Conservation (phyloP, 2,797 vertebrate species). For the Botia kubotai region DNA sequence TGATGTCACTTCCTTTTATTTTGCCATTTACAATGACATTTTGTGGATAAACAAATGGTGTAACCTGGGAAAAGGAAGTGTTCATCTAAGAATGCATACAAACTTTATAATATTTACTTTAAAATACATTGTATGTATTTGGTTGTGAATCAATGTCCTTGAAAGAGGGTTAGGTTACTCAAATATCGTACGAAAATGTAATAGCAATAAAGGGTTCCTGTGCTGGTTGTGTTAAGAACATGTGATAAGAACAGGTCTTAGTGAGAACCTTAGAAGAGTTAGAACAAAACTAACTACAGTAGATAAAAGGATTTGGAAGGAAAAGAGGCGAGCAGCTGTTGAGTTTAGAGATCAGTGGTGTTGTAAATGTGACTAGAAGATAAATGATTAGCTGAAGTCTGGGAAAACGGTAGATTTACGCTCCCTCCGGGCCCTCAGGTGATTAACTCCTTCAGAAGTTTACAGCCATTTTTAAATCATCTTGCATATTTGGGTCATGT, state of each 20-base stretch:
- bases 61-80: background rate
- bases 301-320: slow-evolving; percentile 33
- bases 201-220: background rate
- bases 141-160: background rate
- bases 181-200: no score
- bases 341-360: slow-evolving; percentile 29
- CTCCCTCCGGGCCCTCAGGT: slow-evolving; percentile 20
- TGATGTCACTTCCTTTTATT: background rate
- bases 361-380: slow-evolving; percentile 53
- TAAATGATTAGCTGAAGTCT: slow-evolving; percentile 31
- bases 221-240: no score
- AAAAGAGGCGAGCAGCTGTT: slow-evolving; percentile 39
- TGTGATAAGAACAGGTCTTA: background rate
- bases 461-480: slow-evolving; percentile 35
- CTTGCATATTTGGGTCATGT: slow-evolving; percentile 23
- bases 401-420: slow-evolving; percentile 31
- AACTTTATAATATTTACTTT: background rate
- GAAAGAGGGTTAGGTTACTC: background rate
- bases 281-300: slow-evolving; percentile 4
- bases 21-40: background rate
- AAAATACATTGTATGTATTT: background rate
- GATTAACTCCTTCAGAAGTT: slow-evolving; percentile 27
- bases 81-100: background rate
- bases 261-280: background rate
- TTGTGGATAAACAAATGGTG: background rate